Percentiles rank a stretch among this genome's conserved stretches.
Conservation (phyloP, 2,113 vertebrate genomes). For the Callaeas wilsoni region DNA sequence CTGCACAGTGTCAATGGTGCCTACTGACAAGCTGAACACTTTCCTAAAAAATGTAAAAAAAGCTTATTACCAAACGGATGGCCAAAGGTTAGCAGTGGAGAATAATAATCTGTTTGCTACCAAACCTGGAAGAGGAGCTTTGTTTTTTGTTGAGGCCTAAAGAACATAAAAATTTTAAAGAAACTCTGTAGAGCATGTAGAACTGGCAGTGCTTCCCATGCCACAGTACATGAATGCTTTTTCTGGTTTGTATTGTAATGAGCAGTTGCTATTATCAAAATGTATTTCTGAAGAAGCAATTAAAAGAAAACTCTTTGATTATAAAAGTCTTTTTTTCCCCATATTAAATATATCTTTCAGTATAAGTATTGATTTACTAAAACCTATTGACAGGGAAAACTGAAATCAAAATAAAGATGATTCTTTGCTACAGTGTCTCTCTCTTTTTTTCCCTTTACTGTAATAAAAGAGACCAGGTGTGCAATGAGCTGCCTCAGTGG, state of each 20-base stretch:
- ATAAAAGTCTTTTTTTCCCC: neutral
- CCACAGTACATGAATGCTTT: conserved; percentile 63
- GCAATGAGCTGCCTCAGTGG: neutral
- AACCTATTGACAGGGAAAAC: neutral
- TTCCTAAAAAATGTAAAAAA: conserved; percentile 84
- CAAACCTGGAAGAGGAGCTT: conserved; percentile 89
- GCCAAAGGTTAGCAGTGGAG: conserved; percentile 63
- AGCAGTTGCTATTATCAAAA: conserved; percentile 61
- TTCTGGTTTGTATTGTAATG: conserved; percentile 55
- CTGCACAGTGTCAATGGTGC: conserved; percentile 94
- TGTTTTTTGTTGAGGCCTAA: conserved; percentile 83
- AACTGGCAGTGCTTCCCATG: conserved; percentile 62
- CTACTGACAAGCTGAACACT: conserved; percentile 75
- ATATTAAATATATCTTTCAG: conserved; percentile 24
- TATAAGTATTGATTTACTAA: conserved; percentile 29
- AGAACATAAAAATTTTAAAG: conserved; percentile 50
- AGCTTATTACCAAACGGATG: conserved; percentile 78
- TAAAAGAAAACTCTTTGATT: conserved; percentile 38
- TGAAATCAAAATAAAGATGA: conserved; percentile 20
- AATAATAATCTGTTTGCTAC: conserved; percentile 87
- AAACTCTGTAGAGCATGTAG: conserved; percentile 59
- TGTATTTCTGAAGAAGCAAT: conserved; percentile 47
- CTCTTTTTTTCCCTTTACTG: neutral
- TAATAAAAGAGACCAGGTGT: neutral
- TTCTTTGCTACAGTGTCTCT: neutral